A percentile compares a stretch with the other conserved stretches of the same genome.
Conservation (phyloP, 2,888 invertebrate genomes). For the Eulithis testata region DNA sequence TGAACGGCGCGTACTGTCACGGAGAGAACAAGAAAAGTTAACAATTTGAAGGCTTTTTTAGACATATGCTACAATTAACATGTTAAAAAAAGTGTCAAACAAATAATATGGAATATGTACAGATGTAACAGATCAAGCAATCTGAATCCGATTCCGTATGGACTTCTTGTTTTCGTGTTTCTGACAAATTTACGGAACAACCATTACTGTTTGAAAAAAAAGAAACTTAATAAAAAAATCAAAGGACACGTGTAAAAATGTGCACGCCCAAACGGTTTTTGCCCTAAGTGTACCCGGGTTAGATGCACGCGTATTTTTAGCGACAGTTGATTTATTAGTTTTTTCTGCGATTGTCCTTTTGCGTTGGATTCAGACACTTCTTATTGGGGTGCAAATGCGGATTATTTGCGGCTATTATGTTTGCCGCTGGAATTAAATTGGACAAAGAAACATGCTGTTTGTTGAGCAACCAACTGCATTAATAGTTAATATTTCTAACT, state of each 20-base stretch:
- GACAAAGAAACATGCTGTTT: constrained; percentile 9
- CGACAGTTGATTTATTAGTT: constrained; percentile 20
- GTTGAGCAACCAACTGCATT: not conserved
- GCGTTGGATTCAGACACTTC: constrained; percentile 32
- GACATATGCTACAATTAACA: too few relatives aligned
- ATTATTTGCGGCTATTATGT: constrained; percentile 1
- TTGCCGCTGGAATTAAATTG: constrained; percentile 15
- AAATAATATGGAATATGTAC: too few relatives aligned
- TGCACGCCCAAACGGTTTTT: not conserved
- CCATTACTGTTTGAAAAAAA: too few relatives aligned
- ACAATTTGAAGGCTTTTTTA: too few relatives aligned
- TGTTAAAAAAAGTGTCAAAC: too few relatives aligned
- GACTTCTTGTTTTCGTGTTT: too few relatives aligned
- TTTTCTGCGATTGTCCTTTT: constrained; percentile 37
- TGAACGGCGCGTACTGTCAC: constrained; percentile 1
- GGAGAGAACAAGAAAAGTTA: not conserved
- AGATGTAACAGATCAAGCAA: too few relatives aligned
- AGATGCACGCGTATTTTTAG: constrained; percentile 34
- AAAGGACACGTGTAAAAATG: not conserved
- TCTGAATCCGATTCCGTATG: too few relatives aligned
- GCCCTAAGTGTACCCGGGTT: constrained; percentile 10
- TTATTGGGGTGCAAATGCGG: constrained; percentile 18
- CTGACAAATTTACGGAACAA: too few relatives aligned
- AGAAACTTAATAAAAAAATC: too few relatives aligned
- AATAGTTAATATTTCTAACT: too few relatives aligned